Percentiles rank a stretch among this genome's conserved stretches.
These are phyloP conservation scores for Calephelis perditalis DNA, from an alignment of 2,888 invertebrate genomes.

Conservation along the genomic window DNA sequence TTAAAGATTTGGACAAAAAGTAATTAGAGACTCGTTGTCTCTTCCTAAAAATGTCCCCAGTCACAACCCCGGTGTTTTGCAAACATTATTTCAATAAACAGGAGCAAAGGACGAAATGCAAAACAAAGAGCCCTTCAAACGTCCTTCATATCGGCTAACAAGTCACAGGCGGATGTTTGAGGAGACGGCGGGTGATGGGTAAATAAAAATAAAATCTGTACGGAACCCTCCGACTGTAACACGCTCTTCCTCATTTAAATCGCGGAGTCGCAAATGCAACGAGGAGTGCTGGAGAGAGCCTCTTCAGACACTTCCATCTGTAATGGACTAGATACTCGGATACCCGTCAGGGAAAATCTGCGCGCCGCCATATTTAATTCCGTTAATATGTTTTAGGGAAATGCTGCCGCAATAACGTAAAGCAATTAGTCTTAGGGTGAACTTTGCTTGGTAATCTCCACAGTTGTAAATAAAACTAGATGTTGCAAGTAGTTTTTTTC, in stretches of 20 bases:
- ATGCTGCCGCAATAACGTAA: too few species aligned
- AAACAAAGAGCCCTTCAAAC: conserved; percentile 9
- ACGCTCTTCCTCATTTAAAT: conserved; percentile 47
- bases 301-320: conserved; percentile 20
- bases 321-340: conserved; percentile 21
- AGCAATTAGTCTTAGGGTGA: too few species aligned
- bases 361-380: too few species aligned
- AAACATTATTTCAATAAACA: conserved; percentile 9
- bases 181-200: conserved; percentile 32
- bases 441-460: too few species aligned
- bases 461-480: too few species aligned
- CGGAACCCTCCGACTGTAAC: conserved; percentile 22
- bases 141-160: conserved; percentile 14
- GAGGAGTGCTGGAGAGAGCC: conserved; percentile 36
- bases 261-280: conserved; percentile 49
- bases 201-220: conserved; percentile 40
- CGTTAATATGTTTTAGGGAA: too few species aligned
- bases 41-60: too few species aligned
- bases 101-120: conserved; percentile 9
- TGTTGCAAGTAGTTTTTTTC: too few species aligned
- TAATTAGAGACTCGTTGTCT: too few species aligned
- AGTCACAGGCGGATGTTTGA: conserved; percentile 32
- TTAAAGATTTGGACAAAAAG: too few species aligned
- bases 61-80: too few species aligned
- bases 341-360: too few species aligned